A percentile compares a stretch with the other conserved stretches of the same genome.
phyloP scores from a whole-genome alignment of 1,140 invertebrate species.

The Lethocerus indicus region DNA sequence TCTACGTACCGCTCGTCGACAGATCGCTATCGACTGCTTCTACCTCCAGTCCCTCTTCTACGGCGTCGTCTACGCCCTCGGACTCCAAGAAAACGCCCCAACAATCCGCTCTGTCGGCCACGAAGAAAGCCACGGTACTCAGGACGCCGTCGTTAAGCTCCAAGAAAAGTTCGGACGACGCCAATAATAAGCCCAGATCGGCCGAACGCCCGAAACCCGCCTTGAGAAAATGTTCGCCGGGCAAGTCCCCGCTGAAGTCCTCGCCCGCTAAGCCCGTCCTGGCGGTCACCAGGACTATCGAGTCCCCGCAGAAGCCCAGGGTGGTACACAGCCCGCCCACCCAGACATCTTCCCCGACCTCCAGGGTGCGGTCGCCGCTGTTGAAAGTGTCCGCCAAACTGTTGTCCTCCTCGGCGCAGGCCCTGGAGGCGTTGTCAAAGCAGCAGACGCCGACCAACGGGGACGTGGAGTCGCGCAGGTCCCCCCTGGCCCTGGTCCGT shows the following conservation, averaged over 20 bases:
- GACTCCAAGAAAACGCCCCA: constrained; percentile 16
- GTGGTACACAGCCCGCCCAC: neutral
- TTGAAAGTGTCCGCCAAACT: constrained; percentile 16
- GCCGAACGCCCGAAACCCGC: constrained; percentile 4
- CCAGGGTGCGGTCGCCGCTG: constrained; percentile 12
- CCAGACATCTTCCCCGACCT: constrained; percentile 3
- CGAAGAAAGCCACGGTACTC: too few species aligned
- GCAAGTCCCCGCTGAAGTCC: constrained; percentile 9
- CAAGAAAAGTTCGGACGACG: too few species aligned
- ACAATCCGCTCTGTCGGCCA: constrained; percentile 9
- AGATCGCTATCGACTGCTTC: constrained; percentile 18
- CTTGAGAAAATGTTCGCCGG: constrained; percentile 5
- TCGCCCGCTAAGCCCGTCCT: constrained; percentile 1
- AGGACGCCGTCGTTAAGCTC: too few species aligned
- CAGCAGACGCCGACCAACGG: constrained; percentile 6
- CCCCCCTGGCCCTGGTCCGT: constrained; percentile 29
- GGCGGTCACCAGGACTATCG: constrained; percentile 10
- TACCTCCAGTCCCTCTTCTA: constrained; percentile 15
- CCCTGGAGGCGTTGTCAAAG: constrained; percentile 14
- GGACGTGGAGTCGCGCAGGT: too few species aligned
- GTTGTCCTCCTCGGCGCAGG: constrained; percentile 18
- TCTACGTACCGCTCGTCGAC: constrained; percentile 30
- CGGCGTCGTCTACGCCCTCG: constrained; percentile 5
- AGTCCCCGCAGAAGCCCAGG: constrained; percentile 8
- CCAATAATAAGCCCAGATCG: constrained; percentile 16